Conservation (phyloP, 2,888 invertebrate species). For the Capitulum mitella region DNA sequence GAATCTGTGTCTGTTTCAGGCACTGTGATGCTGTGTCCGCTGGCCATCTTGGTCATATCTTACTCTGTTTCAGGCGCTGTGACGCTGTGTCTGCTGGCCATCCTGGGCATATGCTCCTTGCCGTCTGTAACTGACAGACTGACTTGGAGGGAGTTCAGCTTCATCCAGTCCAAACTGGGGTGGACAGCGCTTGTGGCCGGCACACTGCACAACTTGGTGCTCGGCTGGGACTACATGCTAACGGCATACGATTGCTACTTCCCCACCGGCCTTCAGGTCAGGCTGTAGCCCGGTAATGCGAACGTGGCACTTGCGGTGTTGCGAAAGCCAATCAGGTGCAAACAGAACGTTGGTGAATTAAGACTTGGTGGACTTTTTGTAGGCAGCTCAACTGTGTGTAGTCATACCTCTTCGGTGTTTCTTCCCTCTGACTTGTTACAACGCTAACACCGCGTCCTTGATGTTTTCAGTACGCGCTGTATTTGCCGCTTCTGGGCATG, state of each 20-base stretch:
- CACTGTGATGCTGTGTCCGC: background rate
- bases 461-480: conserved; percentile 35
- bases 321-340: too few relatives aligned
- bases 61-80: conserved; percentile 31
- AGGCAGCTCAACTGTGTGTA: too few relatives aligned
- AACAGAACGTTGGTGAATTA: too few relatives aligned
- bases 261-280: conserved; percentile 36
- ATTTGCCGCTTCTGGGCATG: conserved; percentile 34
- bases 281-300: too few relatives aligned
- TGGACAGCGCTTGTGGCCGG: conserved; percentile 34
- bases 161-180: conserved; percentile 36
- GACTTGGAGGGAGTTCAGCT: conserved; percentile 37
- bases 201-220: conserved; percentile 34
- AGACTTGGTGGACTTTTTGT: too few relatives aligned
- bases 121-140: conserved; percentile 36
- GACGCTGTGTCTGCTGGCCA: conserved; percentile 32
- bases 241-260: conserved; percentile 35
- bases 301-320: too few relatives aligned
- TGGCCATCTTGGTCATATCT: background rate
- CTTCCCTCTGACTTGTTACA: too few relatives aligned
- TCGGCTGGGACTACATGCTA: conserved; percentile 36
- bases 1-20: background rate
- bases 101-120: conserved; percentile 36
- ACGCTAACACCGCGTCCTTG: too few relatives aligned
- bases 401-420: too few relatives aligned